A percentile compares a stretch with the other conserved stretches of the same genome.
Evolutionary conservation across 2,113 vertebrate genomes (phyloP).

Genomic region (Ia io): DNA sequence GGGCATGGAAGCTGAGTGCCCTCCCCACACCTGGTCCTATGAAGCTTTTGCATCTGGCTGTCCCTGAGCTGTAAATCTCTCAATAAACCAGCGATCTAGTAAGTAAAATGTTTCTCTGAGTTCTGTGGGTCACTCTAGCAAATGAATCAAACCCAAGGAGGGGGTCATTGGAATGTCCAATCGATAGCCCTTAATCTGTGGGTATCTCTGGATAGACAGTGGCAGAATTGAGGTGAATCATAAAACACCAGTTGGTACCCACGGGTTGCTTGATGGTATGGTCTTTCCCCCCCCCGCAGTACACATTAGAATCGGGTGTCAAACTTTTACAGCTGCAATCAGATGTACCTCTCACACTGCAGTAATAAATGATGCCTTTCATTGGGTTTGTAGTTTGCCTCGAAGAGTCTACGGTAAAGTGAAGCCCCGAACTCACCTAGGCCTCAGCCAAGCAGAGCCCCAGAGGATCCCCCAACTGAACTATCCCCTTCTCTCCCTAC

Average conservation of each 20-base stretch:
- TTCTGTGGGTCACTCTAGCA: neutral
- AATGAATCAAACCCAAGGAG: neutral
- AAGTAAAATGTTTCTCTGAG: neutral
- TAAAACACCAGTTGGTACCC: neutral
- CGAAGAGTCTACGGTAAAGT: neutral
- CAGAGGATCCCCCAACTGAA: neutral
- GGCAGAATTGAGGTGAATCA: neutral
- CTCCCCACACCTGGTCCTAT: neutral
- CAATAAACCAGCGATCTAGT: neutral
- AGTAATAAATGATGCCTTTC: neutral
- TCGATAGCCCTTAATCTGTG: neutral
- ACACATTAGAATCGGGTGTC: neutral
- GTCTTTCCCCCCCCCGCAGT: rapidly evolving
- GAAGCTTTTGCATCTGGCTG: neutral
- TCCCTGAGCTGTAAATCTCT: neutral
- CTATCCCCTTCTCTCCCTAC: neutral
- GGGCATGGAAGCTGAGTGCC: neutral
- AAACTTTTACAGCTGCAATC: neutral
- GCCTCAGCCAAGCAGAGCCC: neutral
- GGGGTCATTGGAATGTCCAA: neutral
- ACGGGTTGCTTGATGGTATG: neutral
- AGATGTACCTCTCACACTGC: neutral
- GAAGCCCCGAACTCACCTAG: too few species aligned
- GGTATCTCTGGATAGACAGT: neutral
- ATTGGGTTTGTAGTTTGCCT: rapidly evolving